A percentile compares a stretch with the other conserved stretches of the same genome.
Conservation (phyloP, 2,888 invertebrate genomes). For the Drosophila fulvimacula region DNA sequence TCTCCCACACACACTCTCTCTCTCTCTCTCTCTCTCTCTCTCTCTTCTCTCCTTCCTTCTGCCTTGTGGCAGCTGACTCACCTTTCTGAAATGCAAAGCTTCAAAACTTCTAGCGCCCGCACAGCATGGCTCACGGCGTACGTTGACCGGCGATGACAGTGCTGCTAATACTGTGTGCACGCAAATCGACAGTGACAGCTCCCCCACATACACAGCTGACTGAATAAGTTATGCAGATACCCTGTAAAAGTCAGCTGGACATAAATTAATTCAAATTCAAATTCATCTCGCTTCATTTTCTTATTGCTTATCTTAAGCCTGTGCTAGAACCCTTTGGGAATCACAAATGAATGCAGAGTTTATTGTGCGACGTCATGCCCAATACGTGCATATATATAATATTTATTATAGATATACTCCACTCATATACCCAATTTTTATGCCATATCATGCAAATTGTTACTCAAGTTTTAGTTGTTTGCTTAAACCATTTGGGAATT, state of each 20-base stretch:
- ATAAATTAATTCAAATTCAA: conserved; percentile 6
- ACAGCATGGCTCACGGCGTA: conserved; percentile 1
- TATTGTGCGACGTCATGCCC: not conserved
- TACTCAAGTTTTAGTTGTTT: not conserved
- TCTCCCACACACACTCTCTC: not conserved
- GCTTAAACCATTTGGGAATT: conserved; percentile 26
- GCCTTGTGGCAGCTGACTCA: conserved; percentile 28
- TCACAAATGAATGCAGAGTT: not conserved
- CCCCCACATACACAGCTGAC: not conserved
- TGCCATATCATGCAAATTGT: conserved; percentile 1
- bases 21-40: too few species aligned
- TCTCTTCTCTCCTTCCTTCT: too few species aligned
- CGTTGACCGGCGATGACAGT: conserved; percentile 49
- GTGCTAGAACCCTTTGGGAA: conserved; percentile 22
- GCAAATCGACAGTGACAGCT: conserved; percentile 33
- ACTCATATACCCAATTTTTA: not conserved
- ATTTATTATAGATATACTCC: not conserved
- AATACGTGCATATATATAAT: not conserved
- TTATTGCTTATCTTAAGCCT: not conserved
- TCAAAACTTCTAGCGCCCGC: not conserved
- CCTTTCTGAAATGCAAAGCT: conserved; percentile 29
- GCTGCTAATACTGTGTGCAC: conserved; percentile 52
- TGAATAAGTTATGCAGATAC: conserved; percentile 13
- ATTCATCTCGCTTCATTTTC: not conserved
- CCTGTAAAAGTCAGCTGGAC: conserved; percentile 1